phyloP scores from a whole-genome alignment of 2,888 invertebrate species.

The Phalera bucephala region DNA sequence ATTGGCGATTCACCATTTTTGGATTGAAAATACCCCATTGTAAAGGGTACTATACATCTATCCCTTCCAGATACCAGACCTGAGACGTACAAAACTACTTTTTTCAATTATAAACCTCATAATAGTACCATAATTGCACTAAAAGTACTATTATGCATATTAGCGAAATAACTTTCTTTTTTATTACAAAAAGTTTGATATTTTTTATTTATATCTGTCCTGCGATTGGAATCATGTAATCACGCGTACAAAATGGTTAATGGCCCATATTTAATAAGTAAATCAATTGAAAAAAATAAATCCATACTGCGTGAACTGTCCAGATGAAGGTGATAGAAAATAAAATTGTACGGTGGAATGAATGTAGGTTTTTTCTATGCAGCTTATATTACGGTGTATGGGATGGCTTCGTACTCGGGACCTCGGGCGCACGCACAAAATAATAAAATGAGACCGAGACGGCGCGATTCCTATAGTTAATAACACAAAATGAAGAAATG shows the following conservation, averaged over 20 bases:
- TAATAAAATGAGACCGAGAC: slow-evolving; percentile 52
- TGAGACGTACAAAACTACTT: no score
- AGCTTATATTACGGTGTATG: slow-evolving; percentile 39
- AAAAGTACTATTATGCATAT: no score
- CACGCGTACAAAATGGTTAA: slow-evolving; percentile 71
- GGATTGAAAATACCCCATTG: no score
- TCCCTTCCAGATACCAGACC: no score
- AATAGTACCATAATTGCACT: no score
- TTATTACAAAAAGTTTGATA: no score
- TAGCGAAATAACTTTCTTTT: no score
- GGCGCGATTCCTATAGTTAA: slow-evolving; percentile 68
- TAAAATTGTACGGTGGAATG: slow-evolving; percentile 35
- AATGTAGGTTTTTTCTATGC: slow-evolving; percentile 56
- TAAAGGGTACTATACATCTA: no score
- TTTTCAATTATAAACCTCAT: not conserved
- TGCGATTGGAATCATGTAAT: slow-evolving; percentile 57
- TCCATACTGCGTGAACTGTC: slow-evolving; percentile 64
- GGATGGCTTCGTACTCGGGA: slow-evolving; percentile 59
- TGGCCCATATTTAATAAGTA: slow-evolving; percentile 77
- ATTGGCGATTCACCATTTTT: no score
- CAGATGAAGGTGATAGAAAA: slow-evolving; percentile 47
- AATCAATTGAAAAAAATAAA: slow-evolving; percentile 68
- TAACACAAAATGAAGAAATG: slow-evolving; percentile 56
- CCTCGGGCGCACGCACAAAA: slow-evolving; percentile 69
- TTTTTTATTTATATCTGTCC: slow-evolving; percentile 45